These are phyloP conservation scores for Leptinotarsa lineolata DNA, from an alignment of 1,140 invertebrate genomes.

Conservation along the genomic window DNA sequence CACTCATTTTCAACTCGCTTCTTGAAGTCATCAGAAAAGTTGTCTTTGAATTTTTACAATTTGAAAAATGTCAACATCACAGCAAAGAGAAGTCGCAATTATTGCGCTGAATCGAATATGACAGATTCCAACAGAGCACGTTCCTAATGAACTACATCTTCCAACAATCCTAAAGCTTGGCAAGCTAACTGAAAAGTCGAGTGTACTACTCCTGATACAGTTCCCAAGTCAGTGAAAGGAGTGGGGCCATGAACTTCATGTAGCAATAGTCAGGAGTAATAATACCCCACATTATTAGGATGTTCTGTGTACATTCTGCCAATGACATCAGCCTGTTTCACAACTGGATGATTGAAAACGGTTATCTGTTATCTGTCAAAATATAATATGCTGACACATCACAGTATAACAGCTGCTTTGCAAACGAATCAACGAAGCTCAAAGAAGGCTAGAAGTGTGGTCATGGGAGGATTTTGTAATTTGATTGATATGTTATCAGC, in stretches of 20 bases:
- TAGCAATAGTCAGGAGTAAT: neutral
- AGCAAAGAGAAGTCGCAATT: no score
- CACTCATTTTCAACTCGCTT: no score
- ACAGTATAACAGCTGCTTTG: neutral
- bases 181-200: neutral
- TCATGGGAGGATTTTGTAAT: no score
- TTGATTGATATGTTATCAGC: no score
- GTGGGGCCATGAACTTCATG: neutral
- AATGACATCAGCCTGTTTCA: neutral
- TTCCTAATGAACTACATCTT: neutral
- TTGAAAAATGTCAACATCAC: no score
- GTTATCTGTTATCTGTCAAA: neutral
- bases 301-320: neutral
- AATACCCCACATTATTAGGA: neutral
- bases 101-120: no score
- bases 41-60: no score
- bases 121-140: no score
- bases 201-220: neutral
- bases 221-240: neutral
- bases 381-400: no score
- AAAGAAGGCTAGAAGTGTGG: neutral
- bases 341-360: neutral
- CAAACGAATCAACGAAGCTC: neutral
- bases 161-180: neutral
- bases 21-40: no score